These are phyloP conservation scores for Ranitomeya imitator DNA, from an alignment of 2,113 vertebrate genomes.

Conservation along the genomic window DNA sequence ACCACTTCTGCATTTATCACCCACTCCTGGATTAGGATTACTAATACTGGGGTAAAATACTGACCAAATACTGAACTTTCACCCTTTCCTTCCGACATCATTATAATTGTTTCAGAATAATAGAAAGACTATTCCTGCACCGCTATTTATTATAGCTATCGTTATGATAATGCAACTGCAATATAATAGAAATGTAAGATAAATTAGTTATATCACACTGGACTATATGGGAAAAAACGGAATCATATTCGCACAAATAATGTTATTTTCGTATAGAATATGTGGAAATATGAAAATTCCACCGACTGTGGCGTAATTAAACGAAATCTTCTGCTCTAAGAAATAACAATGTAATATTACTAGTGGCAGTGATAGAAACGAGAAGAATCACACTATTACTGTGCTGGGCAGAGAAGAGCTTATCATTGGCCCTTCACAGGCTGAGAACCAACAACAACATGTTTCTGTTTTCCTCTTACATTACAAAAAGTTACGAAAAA, in stretches of 20 bases:
- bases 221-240: not conserved
- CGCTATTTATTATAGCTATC: not conserved
- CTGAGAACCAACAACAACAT: no score
- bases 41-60: no score
- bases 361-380: no score
- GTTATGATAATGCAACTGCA: not conserved
- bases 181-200: not conserved
- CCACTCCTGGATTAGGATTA: no score
- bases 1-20: no score
- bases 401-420: no score
- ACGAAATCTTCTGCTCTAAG: not conserved
- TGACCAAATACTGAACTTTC: not conserved
- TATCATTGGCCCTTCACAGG: no score
- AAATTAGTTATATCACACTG: not conserved
- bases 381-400: no score
- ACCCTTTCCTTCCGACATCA: not conserved
- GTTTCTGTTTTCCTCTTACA: no score
- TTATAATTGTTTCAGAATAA: not conserved
- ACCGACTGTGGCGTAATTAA: not conserved
- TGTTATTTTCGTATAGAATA: not conserved
- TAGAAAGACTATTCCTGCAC: not conserved
- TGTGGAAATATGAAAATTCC: not conserved
- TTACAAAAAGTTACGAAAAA: no score
- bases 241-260: not conserved
- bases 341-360: not conserved